Evolutionary conservation across 2,113 vertebrate species (phyloP).

Genomic region (Alligator sinensis): DNA sequence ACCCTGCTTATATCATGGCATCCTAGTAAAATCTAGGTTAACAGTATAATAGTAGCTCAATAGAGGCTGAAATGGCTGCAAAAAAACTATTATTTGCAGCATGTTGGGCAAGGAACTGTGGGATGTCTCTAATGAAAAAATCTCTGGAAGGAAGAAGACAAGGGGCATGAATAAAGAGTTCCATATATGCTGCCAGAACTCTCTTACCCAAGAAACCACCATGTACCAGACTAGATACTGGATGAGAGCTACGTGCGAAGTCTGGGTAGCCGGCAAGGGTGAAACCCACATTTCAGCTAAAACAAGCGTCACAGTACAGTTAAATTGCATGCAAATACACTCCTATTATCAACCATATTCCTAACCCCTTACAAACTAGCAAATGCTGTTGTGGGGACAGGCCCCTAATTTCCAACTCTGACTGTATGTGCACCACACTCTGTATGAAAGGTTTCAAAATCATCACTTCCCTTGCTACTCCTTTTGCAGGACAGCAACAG

Average conservation of each 20-base stretch:
- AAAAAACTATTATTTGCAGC: neutral
- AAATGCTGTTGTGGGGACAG: neutral
- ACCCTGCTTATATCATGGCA: neutral
- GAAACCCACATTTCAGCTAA: neutral
- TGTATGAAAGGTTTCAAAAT: neutral
- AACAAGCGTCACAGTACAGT: slow-evolving; percentile 10
- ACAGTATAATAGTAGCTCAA: slow-evolving; percentile 8
- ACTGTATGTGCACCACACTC: neutral
- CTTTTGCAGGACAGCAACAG: slow-evolving; percentile 7
- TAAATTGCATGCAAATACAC: neutral
- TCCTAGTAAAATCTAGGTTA: slow-evolving; percentile 54
- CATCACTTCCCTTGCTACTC: neutral
- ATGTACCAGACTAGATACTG: neutral
- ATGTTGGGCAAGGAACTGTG: rapidly evolving
- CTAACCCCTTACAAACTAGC: neutral
- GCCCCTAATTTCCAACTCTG: neutral
- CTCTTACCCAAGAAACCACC: neutral
- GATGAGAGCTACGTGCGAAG: neutral
- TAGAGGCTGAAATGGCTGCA: neutral
- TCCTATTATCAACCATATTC: neutral
- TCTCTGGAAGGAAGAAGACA: neutral
- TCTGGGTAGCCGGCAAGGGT: neutral
- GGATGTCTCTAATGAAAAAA: neutral
- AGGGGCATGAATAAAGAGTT: neutral
- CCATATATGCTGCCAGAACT: neutral